Conservation (phyloP, 2,888 invertebrate species). For the Atethmia centrago region DNA sequence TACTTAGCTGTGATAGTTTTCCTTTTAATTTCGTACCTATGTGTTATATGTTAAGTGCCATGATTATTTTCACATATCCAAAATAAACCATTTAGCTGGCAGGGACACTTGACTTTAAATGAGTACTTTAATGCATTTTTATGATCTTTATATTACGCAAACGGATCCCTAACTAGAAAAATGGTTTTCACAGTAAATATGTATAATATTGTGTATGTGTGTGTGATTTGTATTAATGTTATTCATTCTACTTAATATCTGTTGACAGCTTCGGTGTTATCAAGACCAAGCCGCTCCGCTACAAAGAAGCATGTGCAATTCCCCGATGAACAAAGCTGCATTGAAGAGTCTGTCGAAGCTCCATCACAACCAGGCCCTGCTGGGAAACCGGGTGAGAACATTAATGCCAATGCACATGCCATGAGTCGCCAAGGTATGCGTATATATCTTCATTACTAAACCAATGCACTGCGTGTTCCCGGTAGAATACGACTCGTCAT, state of each 20-base stretch:
- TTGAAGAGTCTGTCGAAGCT: conserved; percentile 80
- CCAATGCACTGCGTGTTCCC: conserved; percentile 51
- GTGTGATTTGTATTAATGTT: not conserved
- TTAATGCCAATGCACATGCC: conserved; percentile 18
- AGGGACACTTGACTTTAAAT: no score
- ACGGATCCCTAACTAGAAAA: no score
- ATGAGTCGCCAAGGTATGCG: conserved; percentile 34
- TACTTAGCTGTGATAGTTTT: no score
- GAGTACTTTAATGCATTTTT: no score
- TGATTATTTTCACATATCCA: no score
- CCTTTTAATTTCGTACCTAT: no score
- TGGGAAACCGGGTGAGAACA: conserved; percentile 79
- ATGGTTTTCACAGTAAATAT: no score
- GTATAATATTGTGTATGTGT: no score
- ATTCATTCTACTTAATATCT: conserved; percentile 6
- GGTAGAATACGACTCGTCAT: conserved; percentile 19
- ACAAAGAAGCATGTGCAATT: conserved; percentile 93
- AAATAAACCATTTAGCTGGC: no score
- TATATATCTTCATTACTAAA: conserved; percentile 5
- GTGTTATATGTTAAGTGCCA: no score
- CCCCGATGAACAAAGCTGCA: conserved; percentile 90
- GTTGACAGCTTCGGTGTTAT: conserved; percentile 83
- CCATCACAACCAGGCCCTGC: conserved; percentile 65
- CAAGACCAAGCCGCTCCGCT: conserved; percentile 85
- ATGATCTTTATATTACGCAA: no score